phyloP scores from a whole-genome alignment of 2,113 vertebrate genomes.

The Cyphomyrus plagiostoma region DNA sequence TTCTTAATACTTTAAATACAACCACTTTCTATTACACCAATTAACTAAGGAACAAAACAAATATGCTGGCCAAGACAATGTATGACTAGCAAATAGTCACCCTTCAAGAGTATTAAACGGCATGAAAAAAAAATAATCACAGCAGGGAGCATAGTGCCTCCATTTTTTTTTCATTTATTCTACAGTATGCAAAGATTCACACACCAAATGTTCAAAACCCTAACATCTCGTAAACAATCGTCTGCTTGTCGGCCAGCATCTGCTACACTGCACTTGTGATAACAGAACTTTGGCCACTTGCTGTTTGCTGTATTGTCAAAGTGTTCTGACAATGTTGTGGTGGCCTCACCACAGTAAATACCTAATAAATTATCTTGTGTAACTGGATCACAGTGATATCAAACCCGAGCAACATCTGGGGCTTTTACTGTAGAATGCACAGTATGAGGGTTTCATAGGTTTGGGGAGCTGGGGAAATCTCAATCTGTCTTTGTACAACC shows the following conservation, averaged over 20 bases:
- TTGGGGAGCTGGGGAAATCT: constrained; percentile 28
- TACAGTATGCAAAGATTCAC: constrained; percentile 84
- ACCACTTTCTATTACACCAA: background rate
- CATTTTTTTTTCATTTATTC: constrained; percentile 77
- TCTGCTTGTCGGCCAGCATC: constrained; percentile 31
- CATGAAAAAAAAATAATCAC: constrained; percentile 24
- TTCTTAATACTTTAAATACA: background rate
- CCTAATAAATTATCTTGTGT: background rate
- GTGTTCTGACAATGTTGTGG: background rate
- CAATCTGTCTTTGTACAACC: constrained; percentile 19
- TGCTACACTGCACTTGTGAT: background rate
- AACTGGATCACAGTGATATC: background rate
- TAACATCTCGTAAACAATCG: constrained; percentile 53
- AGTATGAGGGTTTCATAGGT: background rate
- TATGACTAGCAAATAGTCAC: background rate
- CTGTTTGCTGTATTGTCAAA: background rate
- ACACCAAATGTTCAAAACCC: constrained; percentile 62
- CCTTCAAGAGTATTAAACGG: constrained; percentile 1
- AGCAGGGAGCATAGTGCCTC: constrained; percentile 57
- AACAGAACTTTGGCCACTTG: constrained; percentile 27
- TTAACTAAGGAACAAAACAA: background rate
- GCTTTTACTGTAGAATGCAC: background rate
- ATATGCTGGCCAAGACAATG: background rate
- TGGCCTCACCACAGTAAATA: background rate
- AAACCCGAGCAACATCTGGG: constrained; percentile 11